Conservation (phyloP, 2,797 vertebrate genomes). For the Pogoniulus pusillus region DNA sequence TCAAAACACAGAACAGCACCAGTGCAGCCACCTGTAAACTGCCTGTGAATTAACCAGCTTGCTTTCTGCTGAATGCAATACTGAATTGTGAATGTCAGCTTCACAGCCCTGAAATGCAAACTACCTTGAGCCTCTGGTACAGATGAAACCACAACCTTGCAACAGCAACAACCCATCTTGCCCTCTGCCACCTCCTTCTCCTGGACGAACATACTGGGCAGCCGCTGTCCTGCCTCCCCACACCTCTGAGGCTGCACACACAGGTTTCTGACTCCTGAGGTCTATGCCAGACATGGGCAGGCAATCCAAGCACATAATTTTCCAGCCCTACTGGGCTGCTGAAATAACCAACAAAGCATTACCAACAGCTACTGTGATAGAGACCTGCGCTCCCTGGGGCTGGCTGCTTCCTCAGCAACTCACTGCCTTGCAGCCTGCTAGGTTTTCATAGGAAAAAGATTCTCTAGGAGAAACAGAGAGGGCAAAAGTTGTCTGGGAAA, state of each 20-base stretch:
- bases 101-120: not conserved
- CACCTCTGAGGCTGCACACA: not conserved
- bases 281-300: not conserved
- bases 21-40: not conserved
- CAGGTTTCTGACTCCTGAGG: not conserved
- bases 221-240: not conserved
- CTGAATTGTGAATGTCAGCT: not conserved
- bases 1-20: not conserved
- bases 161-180: not conserved
- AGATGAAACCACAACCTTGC: not conserved
- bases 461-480: not conserved
- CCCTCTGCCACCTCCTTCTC: not conserved
- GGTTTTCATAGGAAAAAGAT: not conserved
- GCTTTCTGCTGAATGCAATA: not conserved
- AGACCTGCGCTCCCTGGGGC: not conserved
- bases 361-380: not conserved
- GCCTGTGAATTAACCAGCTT: not conserved
- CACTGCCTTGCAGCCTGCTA: not conserved
- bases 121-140: not conserved
- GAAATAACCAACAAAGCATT: not conserved
- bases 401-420: not conserved
- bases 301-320: not conserved
- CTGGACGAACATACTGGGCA: rapidly evolving
- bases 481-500: not conserved
- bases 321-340: not conserved